phyloP scores from a whole-genome alignment of 2,113 vertebrate genomes.

The Salvator merianae region DNA sequence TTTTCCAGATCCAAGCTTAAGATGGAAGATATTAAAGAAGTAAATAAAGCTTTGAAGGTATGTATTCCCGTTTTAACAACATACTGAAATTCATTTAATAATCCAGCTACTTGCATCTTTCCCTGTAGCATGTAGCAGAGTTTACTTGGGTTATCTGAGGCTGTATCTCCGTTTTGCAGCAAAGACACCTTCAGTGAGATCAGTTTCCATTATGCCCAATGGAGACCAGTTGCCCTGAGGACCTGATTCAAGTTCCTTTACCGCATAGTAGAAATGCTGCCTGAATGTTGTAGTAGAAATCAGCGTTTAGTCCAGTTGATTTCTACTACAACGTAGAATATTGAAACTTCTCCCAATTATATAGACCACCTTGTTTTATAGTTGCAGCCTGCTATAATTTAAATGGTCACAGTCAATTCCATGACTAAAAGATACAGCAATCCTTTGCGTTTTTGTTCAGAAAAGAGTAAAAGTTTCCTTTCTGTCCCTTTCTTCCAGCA shows the following conservation, averaged over 20 bases:
- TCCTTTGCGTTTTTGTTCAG: background rate
- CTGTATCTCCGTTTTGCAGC: too few species aligned
- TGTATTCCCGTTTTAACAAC: conserved; percentile 65
- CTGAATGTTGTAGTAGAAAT: too few species aligned
- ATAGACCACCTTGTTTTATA: background rate
- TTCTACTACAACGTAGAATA: too few species aligned
- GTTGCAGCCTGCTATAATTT: background rate
- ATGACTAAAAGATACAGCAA: background rate
- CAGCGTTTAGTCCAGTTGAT: too few species aligned
- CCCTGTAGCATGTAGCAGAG: too few species aligned
- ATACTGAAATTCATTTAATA: background rate
- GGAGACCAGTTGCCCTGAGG: too few species aligned
- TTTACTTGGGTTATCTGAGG: background rate
- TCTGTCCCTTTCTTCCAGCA: too few species aligned
- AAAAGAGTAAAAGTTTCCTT: background rate
- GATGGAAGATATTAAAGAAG: conserved; percentile 99
- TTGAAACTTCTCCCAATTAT: background rate
- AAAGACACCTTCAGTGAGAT: too few species aligned
- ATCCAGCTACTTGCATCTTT: background rate
- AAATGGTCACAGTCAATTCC: background rate
- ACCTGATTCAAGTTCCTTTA: too few species aligned
- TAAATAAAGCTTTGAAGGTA: conserved; percentile 98
- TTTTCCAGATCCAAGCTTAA: conserved; percentile 91
- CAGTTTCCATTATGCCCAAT: too few species aligned
- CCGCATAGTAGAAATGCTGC: too few species aligned